phyloP scores from a whole-genome alignment of 2,797 vertebrate genomes.

The Petrocephalus sullivani region DNA sequence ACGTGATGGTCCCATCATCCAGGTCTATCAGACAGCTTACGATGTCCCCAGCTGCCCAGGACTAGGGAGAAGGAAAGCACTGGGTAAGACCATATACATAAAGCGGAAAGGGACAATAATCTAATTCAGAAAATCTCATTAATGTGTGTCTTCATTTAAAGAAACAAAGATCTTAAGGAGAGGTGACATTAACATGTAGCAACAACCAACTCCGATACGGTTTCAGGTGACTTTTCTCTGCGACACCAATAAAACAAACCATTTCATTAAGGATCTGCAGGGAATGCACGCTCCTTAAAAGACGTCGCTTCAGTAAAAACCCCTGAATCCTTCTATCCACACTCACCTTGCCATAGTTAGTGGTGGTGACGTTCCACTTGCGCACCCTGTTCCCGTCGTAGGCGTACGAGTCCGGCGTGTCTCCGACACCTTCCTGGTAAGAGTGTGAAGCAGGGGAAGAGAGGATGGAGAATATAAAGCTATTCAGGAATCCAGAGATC shows the following conservation, averaged over 20 bases:
- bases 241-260: not conserved
- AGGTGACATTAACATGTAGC: not conserved
- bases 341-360: conserved; percentile 93
- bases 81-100: not conserved
- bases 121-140: not conserved
- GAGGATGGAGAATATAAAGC: not conserved
- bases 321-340: not conserved
- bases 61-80: conserved; percentile 55
- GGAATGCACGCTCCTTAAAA: not conserved
- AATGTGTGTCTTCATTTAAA: not conserved
- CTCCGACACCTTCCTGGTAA: conserved; percentile 86
- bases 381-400: conserved; percentile 96
- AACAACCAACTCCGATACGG: not conserved
- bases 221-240: not conserved
- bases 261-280: not conserved
- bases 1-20: conserved; percentile 86
- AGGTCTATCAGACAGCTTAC: conserved; percentile 95
- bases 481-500: not conserved
- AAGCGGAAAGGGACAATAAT: not conserved
- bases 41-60: conserved; percentile 95
- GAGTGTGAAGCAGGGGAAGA: not conserved
- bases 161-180: not conserved
- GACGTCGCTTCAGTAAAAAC: not conserved
- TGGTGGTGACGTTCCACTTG: conserved; percentile 97
- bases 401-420: conserved; percentile 90